Evolutionary conservation across 1,140 invertebrate genomes (phyloP).

Genomic region (Acromyrmex echinatior): DNA sequence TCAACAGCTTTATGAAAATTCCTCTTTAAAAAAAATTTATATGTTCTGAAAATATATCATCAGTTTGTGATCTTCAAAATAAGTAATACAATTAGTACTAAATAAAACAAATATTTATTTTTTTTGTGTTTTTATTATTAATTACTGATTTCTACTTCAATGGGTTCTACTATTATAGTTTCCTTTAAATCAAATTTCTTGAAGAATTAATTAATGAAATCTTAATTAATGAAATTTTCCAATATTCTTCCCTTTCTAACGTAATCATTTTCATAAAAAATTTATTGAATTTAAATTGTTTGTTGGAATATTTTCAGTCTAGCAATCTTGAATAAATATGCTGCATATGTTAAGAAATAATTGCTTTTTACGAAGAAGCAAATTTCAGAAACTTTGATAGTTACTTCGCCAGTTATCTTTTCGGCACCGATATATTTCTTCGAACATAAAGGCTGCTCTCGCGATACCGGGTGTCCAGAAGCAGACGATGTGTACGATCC

Average conservation of each 20-base stretch:
- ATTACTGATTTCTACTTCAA: not conserved
- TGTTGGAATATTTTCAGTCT: not conserved
- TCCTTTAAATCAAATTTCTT: not conserved
- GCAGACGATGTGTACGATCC: conserved; percentile 33
- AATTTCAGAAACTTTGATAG: conserved; percentile 36
- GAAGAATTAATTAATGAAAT: no score
- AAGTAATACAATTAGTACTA: not conserved
- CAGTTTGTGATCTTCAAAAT: no score
- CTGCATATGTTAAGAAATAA: not conserved
- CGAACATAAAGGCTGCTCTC: conserved; percentile 54
- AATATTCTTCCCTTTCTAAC: not conserved
- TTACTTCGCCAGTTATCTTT: conserved; percentile 35
- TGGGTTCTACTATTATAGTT: not conserved
- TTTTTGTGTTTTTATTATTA: not conserved
- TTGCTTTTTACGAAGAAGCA: not conserved
- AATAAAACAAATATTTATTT: not conserved
- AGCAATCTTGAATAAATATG: not conserved
- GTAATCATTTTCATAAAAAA: not conserved
- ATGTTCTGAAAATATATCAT: not conserved
- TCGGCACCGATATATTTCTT: conserved; percentile 62
- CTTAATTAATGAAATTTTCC: not conserved
- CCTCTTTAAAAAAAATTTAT: conserved; percentile 12
- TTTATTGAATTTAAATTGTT: not conserved
- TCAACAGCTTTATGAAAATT: conserved; percentile 47
- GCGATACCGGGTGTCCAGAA: conserved; percentile 56